Evolutionary conservation across 64 coral and sea anemone genomes (phyloP).

Genomic region (Astreopora myriophthalma): DNA sequence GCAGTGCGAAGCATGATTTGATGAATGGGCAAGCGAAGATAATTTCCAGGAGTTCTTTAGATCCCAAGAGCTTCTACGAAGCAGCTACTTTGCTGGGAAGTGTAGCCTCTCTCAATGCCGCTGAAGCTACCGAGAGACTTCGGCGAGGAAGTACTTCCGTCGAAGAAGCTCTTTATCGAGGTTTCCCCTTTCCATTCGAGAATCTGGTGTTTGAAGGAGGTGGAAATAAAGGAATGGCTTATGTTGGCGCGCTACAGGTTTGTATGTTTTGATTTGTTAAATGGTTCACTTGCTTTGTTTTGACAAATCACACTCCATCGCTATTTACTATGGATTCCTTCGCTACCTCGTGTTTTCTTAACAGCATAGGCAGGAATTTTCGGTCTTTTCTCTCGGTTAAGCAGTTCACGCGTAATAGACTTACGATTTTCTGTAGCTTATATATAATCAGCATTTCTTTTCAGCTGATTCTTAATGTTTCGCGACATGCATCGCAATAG

Average conservation of each 20-base stretch:
- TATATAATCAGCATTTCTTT: background rate
- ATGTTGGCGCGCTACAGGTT: slow-evolving; percentile 96
- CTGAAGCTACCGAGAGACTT: slow-evolving; percentile 73
- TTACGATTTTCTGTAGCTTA: background rate
- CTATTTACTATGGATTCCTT: slow-evolving; percentile 2
- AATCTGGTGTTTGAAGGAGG: slow-evolving; percentile 98
- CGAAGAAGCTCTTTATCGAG: slow-evolving; percentile 71
- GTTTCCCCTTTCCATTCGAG: slow-evolving; percentile 82
- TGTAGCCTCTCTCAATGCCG: slow-evolving; percentile 79
- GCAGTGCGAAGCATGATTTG: background rate
- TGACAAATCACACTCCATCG: background rate
- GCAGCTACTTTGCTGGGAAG: slow-evolving; percentile 86
- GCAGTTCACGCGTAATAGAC: background rate
- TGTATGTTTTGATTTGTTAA: slow-evolving; percentile 6
- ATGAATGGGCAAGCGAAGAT: background rate
- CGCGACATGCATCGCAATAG: no score
- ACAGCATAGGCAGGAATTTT: background rate
- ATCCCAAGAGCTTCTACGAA: slow-evolving; percentile 62
- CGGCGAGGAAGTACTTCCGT: slow-evolving; percentile 32
- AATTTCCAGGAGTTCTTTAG: slow-evolving; percentile 19
- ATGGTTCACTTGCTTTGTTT: slow-evolving; percentile 8
- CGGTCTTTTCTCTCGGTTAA: background rate
- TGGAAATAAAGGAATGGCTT: slow-evolving; percentile 98
- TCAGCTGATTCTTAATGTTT: background rate
- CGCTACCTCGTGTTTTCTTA: background rate